Percentiles rank a stretch among this genome's conserved stretches.
phyloP scores from a whole-genome alignment of 2,113 vertebrate genomes.

The Sigmodon hispidus region DNA sequence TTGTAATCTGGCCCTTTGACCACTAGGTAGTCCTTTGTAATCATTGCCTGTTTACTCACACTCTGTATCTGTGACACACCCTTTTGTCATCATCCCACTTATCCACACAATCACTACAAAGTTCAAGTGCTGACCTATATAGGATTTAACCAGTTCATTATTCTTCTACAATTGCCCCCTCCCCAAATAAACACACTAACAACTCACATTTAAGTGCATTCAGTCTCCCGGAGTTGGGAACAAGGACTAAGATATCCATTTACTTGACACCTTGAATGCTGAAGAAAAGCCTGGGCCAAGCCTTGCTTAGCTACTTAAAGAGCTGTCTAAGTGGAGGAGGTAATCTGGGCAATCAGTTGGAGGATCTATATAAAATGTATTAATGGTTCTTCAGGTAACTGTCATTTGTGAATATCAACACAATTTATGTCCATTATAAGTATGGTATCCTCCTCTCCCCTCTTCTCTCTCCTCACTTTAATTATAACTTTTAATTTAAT shows the following conservation, averaged over 20 bases:
- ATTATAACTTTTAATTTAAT: neutral
- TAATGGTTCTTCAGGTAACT: neutral
- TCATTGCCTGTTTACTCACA: neutral
- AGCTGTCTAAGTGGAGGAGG: neutral
- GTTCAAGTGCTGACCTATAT: neutral
- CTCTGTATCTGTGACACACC: neutral
- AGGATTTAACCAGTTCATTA: neutral
- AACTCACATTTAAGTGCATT: neutral
- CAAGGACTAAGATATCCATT: neutral
- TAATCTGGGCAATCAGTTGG: neutral
- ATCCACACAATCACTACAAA: neutral
- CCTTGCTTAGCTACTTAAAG: neutral
- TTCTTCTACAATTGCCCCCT: neutral
- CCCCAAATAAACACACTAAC: too few species aligned
- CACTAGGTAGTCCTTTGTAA: constrained; percentile 34
- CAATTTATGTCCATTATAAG: neutral
- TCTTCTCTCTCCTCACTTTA: too few species aligned
- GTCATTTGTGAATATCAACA: neutral
- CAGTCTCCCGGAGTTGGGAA: neutral
- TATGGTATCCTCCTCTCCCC: neutral
- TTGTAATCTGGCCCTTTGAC: neutral
- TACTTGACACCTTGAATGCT: neutral
- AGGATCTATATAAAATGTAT: neutral
- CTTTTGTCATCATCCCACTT: constrained; percentile 3
- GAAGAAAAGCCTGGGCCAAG: neutral